These are phyloP conservation scores for Ophioninae sp. DNA, from an alignment of 2,888 invertebrate species.

Conservation along the genomic window DNA sequence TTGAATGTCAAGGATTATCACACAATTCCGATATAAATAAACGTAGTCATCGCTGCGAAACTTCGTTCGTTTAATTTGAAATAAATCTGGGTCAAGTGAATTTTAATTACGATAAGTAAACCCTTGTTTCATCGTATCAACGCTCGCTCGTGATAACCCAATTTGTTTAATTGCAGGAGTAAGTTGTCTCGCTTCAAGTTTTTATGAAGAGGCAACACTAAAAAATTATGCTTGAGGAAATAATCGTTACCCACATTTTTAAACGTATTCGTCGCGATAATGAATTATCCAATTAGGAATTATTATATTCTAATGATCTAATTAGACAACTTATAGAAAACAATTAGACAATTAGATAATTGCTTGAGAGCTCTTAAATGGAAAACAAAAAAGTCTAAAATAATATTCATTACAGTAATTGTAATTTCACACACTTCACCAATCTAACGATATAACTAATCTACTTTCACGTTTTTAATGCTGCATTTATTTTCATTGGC, in stretches of 20 bases:
- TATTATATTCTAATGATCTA: too few species aligned
- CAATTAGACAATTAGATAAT: too few species aligned
- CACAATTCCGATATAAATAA: not conserved
- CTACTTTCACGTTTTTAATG: too few species aligned
- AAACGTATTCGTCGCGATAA: not conserved
- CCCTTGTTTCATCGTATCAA: not conserved
- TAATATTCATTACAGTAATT: too few species aligned
- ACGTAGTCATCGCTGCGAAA: not conserved
- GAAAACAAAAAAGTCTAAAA: too few species aligned
- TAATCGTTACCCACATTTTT: too few species aligned
- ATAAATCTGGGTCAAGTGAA: not conserved
- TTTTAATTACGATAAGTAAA: not conserved
- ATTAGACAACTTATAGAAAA: too few species aligned
- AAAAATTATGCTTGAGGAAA: not conserved
- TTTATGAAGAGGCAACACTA: not conserved
- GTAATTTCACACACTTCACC: too few species aligned
- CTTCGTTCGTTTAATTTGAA: not conserved
- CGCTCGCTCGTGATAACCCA: not conserved
- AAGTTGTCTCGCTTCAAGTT: not conserved
- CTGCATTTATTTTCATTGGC: too few species aligned
- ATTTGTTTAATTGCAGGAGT: not conserved
- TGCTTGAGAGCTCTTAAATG: too few species aligned
- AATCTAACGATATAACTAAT: too few species aligned
- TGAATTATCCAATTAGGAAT: not conserved
- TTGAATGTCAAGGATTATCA: not conserved